Base-by-base conservation (phyloP, 2,797 vertebrate genomes). In the Dendrocincla fuliginosa region DNA sequence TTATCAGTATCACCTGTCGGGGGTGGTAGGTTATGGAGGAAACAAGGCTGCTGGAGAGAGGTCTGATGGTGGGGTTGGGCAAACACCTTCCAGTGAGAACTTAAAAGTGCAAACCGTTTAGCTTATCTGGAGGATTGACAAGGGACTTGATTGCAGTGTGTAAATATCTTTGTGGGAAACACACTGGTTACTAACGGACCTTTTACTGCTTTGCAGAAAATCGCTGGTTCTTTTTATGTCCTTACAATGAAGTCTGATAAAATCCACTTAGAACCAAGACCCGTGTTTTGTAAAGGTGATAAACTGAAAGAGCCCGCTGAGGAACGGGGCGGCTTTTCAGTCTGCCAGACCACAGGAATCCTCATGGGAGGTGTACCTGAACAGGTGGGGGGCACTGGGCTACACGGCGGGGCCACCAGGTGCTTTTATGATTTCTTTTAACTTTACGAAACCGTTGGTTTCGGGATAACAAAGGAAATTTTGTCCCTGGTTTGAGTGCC, bases 111-210 rank as follows among this genome's bases (percentile, higher is more conserved):
- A 82, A 90, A 92, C 77, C 59, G n/a, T 95, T 95, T 79, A 94
- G 87, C 89, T 96, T 97, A 97, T 97, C 96, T 94, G 24, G 42
- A 79, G 80, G 85, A 93, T 76, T 96, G 93, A 95, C 94, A 92
- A 92, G 95, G 47, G 76, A 84, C 63, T 94, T 63, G 92, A 96
- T 92, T 96, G 80, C 79, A 35, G 85, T 73, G 80, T 94, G 89
- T 94, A 96, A 96, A 93, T 94, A 96, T 86, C 91, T 88, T 95
- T 95, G 85, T 76, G 93, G 77, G 89, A 95, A 94, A 71, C 41
- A 18, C 28, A 30, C 83, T 79, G 60, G 17, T 84, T 74, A 91
- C 83, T 88, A 94, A 86, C 82, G 19, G 91, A 90, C 87, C 86
- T 92, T 94, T 94, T 93, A 94, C 89, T 80, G 89, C 93, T 89